These are phyloP conservation scores for Eupithecia vulgata DNA, from an alignment of 2,888 invertebrate species.

Conservation along the genomic window DNA sequence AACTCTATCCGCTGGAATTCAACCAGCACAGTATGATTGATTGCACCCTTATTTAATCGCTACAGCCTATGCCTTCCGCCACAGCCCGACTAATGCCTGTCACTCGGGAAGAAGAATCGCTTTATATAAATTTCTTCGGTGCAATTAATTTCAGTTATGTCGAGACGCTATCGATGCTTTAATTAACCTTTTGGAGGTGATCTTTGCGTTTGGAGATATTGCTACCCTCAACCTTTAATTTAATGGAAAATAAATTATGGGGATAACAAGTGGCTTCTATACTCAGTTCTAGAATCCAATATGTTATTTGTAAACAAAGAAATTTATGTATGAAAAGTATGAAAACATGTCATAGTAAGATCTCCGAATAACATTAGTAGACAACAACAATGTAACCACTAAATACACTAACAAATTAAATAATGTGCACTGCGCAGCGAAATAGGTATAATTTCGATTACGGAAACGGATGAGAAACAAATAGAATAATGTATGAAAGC, in stretches of 20 bases:
- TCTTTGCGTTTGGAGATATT: slow-evolving; percentile 33
- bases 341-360: too few species aligned
- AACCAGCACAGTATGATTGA: neutral
- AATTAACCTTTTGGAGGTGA: slow-evolving; percentile 64
- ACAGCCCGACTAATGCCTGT: slow-evolving; percentile 62
- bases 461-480: too few species aligned
- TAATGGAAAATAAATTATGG: slow-evolving; percentile 4
- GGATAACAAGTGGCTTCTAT: slow-evolving; percentile 7
- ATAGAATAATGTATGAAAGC: too few species aligned
- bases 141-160: slow-evolving; percentile 77
- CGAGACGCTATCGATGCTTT: slow-evolving; percentile 67
- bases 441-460: too few species aligned
- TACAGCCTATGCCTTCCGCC: slow-evolving; percentile 45
- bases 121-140: slow-evolving; percentile 74
- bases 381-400: too few species aligned
- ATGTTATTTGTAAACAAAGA: neutral
- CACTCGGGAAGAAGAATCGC: slow-evolving; percentile 73
- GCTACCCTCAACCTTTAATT: slow-evolving; percentile 10
- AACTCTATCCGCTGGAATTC: neutral
- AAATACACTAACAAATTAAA: too few species aligned
- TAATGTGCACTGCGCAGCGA: too few species aligned
- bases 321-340: too few species aligned
- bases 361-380: too few species aligned
- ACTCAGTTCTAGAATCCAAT: neutral
- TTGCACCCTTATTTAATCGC: slow-evolving; percentile 30